A percentile compares a stretch with the other conserved stretches of the same genome.
Conservation (phyloP, 2,113 vertebrate genomes). For the Oreotragus oreotragus region DNA sequence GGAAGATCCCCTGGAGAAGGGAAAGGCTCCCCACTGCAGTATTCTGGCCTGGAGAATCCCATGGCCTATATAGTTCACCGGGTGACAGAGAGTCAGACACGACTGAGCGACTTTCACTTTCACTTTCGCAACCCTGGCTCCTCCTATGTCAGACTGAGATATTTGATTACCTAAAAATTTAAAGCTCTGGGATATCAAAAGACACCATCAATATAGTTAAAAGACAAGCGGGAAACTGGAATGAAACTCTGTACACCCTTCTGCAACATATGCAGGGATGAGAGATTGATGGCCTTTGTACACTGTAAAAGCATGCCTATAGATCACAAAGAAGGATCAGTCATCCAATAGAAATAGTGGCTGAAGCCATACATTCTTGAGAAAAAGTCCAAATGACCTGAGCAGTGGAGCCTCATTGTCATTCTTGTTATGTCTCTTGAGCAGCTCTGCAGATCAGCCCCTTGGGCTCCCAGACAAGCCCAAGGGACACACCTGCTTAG, state of each 20-base stretch:
- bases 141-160: not conserved
- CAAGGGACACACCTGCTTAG: not conserved
- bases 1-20: not conserved
- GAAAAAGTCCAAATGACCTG: not conserved
- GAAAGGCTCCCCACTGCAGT: not conserved
- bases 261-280: not conserved
- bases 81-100: not conserved
- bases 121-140: not conserved
- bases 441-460: not conserved
- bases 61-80: not conserved
- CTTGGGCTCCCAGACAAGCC: not conserved
- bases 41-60: not conserved
- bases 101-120: not conserved
- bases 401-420: not conserved
- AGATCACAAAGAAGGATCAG: not conserved
- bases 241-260: not conserved
- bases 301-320: accelerated
- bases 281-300: accelerated
- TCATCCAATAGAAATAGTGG: not conserved
- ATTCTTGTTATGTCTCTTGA: not conserved
- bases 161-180: not conserved
- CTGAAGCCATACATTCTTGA: not conserved
- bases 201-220: not conserved
- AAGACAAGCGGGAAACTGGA: not conserved
- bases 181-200: not conserved